Percentiles rank a stretch among this genome's conserved stretches.
Evolutionary conservation across 1,140 invertebrate species (phyloP).

Genomic region (Pseudobourletiella spinata): DNA sequence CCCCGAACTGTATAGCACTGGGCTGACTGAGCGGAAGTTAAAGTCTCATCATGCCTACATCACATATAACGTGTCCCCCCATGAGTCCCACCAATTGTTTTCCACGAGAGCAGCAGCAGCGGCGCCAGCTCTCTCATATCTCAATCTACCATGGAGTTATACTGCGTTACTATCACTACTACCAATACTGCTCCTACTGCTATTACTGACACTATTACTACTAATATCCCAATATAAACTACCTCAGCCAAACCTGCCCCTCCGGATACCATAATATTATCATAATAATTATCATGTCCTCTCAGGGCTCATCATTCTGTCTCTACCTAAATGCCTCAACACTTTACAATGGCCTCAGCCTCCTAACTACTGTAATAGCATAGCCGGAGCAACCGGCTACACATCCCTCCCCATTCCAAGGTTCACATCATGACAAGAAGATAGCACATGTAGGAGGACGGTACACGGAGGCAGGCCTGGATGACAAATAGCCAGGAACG

Average conservation of each 20-base stretch:
- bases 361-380: neutral
- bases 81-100: no score
- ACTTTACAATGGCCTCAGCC: neutral
- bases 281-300: conserved; percentile 9
- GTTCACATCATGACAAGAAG: no score
- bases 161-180: no score
- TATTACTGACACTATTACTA: neutral
- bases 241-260: neutral
- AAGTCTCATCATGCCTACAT: no score
- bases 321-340: neutral
- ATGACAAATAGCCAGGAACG: conserved; percentile 1
- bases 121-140: no score
- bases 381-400: neutral
- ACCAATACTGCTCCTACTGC: neutral
- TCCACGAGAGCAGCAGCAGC: no score
- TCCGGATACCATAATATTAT: conserved; percentile 11
- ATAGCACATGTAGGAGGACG: no score
- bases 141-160: no score
- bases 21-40: no score
- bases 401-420: neutral
- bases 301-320: conserved; percentile 5
- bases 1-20: no score
- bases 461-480: no score
- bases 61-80: no score
- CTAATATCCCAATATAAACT: neutral